Base-by-base conservation (phyloP, 2,113 vertebrate species). In the Willisornis vidua region DNA sequence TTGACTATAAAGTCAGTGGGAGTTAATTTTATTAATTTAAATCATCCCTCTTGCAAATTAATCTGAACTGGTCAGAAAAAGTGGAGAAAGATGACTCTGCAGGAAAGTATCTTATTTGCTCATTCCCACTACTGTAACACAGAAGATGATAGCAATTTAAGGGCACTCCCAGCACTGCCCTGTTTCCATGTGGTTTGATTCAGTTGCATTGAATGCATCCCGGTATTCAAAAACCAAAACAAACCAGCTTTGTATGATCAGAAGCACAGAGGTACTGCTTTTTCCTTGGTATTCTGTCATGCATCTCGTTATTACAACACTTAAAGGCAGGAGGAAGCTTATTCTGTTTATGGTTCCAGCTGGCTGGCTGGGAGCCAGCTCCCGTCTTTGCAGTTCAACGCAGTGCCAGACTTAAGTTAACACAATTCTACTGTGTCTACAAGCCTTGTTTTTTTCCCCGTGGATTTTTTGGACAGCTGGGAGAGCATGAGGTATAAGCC, bases 391-490 rank as follows among this genome's bases (percentile, higher is more conserved):
- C 72, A 48, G 62, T 84, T 70, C 70, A 54, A 2, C 28, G 49
- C 37, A 25, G 68, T 74, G 84, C 77, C 72, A 90, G 85, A 82
- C 87, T 85, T 46, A n/a, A 59, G 49, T 65, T 89, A 89, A 62
- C 77, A 55, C 61, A 28, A 10, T 75, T 82, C 75, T 83, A 28
- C 66, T 62, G 41, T 83, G 71, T 89, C 54, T 94, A 33, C 52
- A 68, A 65, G 71, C 79, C 57, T 82, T 52, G 20, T 84, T 92
- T 71, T 41, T 77, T 68, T 83, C 39, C 39, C 24, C 1, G 0
- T 75, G 71, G 49, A 41, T 46, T 79, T 94, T 35, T 54, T 72
- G 41, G 82, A 83, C 37, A 90, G n/a, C 79, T 85, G 85, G 72
- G 37, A 87, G 75, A 74, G 75, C 23, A 2, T 35, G 77, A 78